These are phyloP conservation scores for Microcebus griseorufus DNA, from an alignment of 2,113 vertebrate species.

Conservation along the genomic window DNA sequence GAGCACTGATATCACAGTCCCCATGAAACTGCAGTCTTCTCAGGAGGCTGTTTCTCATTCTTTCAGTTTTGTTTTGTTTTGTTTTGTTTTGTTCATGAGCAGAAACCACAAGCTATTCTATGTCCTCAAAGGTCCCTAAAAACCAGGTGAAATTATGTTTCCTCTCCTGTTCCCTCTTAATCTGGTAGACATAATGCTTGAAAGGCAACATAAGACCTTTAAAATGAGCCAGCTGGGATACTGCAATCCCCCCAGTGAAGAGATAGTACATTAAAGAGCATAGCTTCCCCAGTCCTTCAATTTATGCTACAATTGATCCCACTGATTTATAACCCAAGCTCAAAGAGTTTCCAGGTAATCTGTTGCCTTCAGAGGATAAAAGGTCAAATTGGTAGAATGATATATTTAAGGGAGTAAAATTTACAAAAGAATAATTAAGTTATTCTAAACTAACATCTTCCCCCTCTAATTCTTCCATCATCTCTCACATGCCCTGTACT, in stretches of 20 bases:
- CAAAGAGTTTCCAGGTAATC: neutral
- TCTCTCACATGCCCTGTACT: neutral
- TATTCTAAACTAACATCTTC: neutral
- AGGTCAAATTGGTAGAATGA: neutral
- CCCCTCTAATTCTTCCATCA: neutral
- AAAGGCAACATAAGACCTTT: neutral
- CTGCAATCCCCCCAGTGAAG: neutral
- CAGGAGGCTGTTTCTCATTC: neutral
- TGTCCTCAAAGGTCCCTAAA: neutral
- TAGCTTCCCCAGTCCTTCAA: neutral
- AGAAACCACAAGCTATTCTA: neutral
- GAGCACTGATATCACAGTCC: neutral
- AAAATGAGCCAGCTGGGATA: neutral
- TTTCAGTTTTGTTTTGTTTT: neutral
- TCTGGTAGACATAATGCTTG: neutral
- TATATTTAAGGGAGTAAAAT: neutral
- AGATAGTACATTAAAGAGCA: neutral
- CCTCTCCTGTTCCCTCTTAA: neutral
- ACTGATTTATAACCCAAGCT: neutral
- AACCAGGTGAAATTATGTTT: neutral
- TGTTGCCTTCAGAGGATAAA: neutral
- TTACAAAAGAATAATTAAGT: constrained; percentile 11
- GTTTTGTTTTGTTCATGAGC: neutral
- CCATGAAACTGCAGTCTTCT: neutral
- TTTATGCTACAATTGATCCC: constrained; percentile 2